Evolutionary conservation across 2,888 invertebrate genomes (phyloP).

Genomic region (Nebria brevicollis): DNA sequence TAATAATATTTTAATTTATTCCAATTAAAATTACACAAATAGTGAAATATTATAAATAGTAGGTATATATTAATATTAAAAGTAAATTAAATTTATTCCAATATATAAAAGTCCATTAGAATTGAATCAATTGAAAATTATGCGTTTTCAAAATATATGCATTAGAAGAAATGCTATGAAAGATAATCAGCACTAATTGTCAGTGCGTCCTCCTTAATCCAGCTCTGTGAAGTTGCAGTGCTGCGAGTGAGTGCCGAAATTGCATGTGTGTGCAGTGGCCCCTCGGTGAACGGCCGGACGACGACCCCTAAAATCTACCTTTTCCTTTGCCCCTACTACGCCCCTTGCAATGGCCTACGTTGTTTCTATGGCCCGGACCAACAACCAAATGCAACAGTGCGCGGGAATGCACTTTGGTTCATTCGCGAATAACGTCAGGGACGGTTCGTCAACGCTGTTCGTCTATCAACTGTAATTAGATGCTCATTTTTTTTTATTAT

Average conservation of each 20-base stretch:
- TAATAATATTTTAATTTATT: too few species aligned
- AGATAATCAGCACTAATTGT: not conserved
- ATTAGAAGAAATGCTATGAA: too few species aligned
- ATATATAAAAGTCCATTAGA: too few species aligned
- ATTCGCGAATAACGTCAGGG: slow-evolving; percentile 12
- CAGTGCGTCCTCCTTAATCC: not conserved
- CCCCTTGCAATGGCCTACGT: not conserved
- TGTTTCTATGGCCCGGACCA: slow-evolving; percentile 21
- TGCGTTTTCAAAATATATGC: too few species aligned
- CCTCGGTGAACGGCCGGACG: slow-evolving; percentile 32
- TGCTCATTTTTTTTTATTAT: not conserved
- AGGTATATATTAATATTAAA: too few species aligned
- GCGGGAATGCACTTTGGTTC: slow-evolving; percentile 28
- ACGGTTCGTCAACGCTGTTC: slow-evolving; percentile 24
- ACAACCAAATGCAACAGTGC: slow-evolving; percentile 24
- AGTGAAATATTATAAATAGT: too few species aligned
- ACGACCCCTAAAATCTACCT: slow-evolving; percentile 32
- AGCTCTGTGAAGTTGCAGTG: not conserved
- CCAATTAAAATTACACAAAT: too few species aligned
- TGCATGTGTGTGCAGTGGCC: slow-evolving; percentile 28
- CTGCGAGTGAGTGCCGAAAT: slow-evolving; percentile 5
- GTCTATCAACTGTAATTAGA: not conserved
- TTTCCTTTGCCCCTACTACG: not conserved
- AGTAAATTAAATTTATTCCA: too few species aligned
- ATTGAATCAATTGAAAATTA: too few species aligned